Evolutionary conservation across 37 sponge, comb jelly and placozoan genomes (phyloP).

Genomic region (Agelas oroides): DNA sequence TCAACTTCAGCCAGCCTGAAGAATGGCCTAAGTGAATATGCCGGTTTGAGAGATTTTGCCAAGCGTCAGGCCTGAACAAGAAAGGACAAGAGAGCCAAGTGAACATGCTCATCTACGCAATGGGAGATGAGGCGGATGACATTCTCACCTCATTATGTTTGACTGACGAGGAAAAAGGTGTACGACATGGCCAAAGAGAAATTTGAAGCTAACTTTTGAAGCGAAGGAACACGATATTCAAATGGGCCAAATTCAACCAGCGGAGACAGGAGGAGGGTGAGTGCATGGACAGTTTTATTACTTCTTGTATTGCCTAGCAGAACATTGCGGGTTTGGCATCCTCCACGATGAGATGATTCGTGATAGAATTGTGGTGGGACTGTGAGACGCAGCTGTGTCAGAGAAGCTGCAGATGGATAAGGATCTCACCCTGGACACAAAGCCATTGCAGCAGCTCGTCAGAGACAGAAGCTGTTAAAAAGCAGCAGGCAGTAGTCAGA

Average conservation of each 20-base stretch:
- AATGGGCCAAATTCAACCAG: slow-evolving; percentile 46
- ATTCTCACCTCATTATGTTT: slow-evolving; percentile 39
- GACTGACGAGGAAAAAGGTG: slow-evolving; percentile 29
- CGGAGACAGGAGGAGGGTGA: slow-evolving; percentile 52
- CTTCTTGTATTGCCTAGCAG: slow-evolving; percentile 36
- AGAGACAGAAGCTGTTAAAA: slow-evolving; percentile 29
- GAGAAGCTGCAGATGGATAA: slow-evolving; percentile 41
- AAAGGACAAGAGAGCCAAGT: slow-evolving; percentile 46
- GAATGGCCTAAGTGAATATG: slow-evolving; percentile 64
- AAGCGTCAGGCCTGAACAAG: slow-evolving; percentile 39
- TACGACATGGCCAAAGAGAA: slow-evolving; percentile 36
- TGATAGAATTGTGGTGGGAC: slow-evolving; percentile 43
- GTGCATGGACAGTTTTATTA: slow-evolving; percentile 35
- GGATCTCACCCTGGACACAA: slow-evolving; percentile 21
- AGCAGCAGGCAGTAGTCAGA: slow-evolving; percentile 21
- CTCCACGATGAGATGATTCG: slow-evolving; percentile 52
- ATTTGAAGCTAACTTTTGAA: slow-evolving; percentile 35
- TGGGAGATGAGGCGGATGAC: slow-evolving; percentile 59
- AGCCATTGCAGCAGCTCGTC: slow-evolving; percentile 22
- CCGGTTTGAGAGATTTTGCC: slow-evolving; percentile 39
- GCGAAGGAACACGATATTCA: slow-evolving; percentile 34
- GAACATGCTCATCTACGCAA: slow-evolving; percentile 43
- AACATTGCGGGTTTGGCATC: slow-evolving; percentile 25
- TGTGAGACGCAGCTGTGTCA: slow-evolving; percentile 20
- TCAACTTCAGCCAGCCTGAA: slow-evolving; percentile 46